Conservation (phyloP, 2,113 vertebrate genomes). For the Hyperoodon ampullatus region DNA sequence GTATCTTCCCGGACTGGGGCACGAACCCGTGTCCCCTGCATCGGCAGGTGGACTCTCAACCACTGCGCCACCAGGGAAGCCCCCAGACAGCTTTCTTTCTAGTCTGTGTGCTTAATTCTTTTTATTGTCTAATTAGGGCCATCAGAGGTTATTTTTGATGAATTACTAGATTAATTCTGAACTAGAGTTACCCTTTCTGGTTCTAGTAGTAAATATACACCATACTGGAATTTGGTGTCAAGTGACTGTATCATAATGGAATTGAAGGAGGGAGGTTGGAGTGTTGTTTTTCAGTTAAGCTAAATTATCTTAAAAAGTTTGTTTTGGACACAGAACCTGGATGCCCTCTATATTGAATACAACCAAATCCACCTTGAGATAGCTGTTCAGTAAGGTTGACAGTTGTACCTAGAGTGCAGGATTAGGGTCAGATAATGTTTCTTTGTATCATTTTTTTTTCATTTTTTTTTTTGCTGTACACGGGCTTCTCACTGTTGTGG, state of each 20-base stretch:
- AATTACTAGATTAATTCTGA: conserved; percentile 37
- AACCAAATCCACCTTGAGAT: neutral
- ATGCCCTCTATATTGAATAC: neutral
- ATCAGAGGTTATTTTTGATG: neutral
- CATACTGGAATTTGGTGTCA: neutral
- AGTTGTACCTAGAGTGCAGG: neutral
- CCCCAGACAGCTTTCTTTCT: neutral
- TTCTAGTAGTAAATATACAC: neutral
- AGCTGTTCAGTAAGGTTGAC: conserved; percentile 4
- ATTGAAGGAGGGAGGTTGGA: neutral
- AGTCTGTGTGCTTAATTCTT: neutral
- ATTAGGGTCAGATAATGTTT: neutral
- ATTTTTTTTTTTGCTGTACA: too few species aligned
- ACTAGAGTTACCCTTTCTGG: neutral
- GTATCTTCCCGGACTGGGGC: too few species aligned
- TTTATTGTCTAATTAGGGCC: neutral
- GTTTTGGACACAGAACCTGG: neutral
- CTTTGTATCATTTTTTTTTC: neutral
- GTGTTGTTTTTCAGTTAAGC: neutral
- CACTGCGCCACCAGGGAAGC: too few species aligned
- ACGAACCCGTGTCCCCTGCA: too few species aligned
- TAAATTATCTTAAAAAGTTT: conserved; percentile 32
- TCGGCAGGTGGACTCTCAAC: too few species aligned
- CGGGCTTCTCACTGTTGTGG: too few species aligned
- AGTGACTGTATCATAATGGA: neutral